These are phyloP conservation scores for Neria commutata DNA, from an alignment of 2,888 invertebrate genomes.

Conservation along the genomic window DNA sequence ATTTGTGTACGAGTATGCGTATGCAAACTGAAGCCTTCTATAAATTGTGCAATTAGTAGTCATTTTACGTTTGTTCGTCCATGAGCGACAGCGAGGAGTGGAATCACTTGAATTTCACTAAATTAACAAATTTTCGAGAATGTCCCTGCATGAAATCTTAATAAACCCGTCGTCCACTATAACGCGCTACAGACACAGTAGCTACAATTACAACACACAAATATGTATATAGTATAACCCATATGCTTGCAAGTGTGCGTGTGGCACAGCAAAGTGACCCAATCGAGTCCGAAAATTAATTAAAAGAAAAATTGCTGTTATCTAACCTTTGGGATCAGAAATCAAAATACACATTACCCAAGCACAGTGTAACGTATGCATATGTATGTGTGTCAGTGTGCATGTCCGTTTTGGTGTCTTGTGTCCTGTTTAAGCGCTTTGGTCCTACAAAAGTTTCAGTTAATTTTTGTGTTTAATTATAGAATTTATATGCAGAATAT, in stretches of 20 bases:
- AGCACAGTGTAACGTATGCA: too few species aligned
- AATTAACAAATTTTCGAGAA: slow-evolving; percentile 20
- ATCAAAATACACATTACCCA: slow-evolving; percentile 2
- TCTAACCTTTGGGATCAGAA: slow-evolving; percentile 25
- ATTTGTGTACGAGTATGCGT: too few species aligned
- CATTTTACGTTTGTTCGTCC: slow-evolving; percentile 19
- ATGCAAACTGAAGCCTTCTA: too few species aligned
- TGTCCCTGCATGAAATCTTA: slow-evolving; percentile 16
- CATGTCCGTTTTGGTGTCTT: neutral
- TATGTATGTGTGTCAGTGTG: neutral
- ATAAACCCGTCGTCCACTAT: slow-evolving; percentile 3
- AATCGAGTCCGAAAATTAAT: slow-evolving; percentile 22
- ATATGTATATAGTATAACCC: too few species aligned
- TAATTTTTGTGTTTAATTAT: slow-evolving; percentile 22
- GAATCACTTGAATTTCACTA: neutral
- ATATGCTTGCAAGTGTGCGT: too few species aligned
- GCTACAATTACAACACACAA: neutral
- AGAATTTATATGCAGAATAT: slow-evolving; percentile 21
- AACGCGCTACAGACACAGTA: neutral
- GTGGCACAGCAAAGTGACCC: too few species aligned
- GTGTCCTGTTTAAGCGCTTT: neutral
- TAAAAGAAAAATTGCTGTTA: slow-evolving; percentile 24
- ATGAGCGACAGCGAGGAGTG: too few species aligned
- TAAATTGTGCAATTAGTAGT: slow-evolving; percentile 21
- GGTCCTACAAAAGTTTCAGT: neutral